Conservation (phyloP, 1,140 invertebrate genomes). For the Penaeus japonicus region DNA sequence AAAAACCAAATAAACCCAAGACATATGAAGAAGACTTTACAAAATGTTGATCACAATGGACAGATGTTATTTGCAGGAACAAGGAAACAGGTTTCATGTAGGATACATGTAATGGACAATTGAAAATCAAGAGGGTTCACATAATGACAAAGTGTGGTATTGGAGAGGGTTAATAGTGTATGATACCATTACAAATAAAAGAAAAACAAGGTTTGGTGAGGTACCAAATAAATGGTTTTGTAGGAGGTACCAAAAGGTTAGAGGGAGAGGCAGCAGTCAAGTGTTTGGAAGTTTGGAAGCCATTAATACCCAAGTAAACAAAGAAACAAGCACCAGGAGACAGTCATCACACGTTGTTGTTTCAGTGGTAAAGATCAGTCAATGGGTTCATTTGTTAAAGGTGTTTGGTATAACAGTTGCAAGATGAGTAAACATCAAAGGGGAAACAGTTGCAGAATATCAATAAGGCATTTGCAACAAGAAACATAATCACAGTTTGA, state of each 20-base stretch:
- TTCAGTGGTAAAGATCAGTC: constrained; percentile 46
- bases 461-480: constrained; percentile 23
- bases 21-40: constrained; percentile 44
- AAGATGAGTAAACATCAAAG: constrained; percentile 33
- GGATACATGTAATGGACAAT: constrained; percentile 37
- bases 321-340: constrained; percentile 47
- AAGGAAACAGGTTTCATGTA: constrained; percentile 19
- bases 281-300: constrained; percentile 24
- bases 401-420: constrained; percentile 45
- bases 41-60: constrained; percentile 34
- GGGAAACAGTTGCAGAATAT: constrained; percentile 45
- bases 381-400: constrained; percentile 41
- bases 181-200: constrained; percentile 11
- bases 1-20: constrained; percentile 47
- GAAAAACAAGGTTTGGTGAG: neutral
- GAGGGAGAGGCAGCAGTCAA: constrained; percentile 47
- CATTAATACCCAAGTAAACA: constrained; percentile 41
- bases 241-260: constrained; percentile 18
- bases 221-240: constrained; percentile 32
- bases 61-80: constrained; percentile 15
- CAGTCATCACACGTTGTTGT: constrained; percentile 53
- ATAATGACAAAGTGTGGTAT: constrained; percentile 24
- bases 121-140: constrained; percentile 23
- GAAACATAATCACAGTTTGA: constrained; percentile 41
- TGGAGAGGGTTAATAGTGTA: constrained; percentile 15